phyloP scores from a whole-genome alignment of 2,113 vertebrate species.

The Seriola dumerili region DNA sequence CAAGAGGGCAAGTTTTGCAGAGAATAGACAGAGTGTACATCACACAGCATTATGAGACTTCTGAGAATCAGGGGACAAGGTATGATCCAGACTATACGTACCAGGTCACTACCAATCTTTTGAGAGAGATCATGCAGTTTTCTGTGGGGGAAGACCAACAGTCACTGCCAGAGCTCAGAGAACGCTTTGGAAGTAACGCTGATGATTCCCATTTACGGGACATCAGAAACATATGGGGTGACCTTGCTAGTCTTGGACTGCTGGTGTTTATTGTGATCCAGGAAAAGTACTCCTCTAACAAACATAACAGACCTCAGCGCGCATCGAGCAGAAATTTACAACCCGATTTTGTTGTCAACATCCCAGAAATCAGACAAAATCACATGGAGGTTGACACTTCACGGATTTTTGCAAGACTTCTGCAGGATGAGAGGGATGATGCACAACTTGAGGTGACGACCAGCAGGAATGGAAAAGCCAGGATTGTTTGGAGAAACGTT shows the following conservation, averaged over 20 bases:
- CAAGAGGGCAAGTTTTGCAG: fast-evolving
- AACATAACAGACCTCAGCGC: conserved; percentile 10
- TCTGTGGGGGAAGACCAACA: not conserved
- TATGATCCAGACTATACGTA: conserved; percentile 75
- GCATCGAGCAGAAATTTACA: conserved; percentile 7
- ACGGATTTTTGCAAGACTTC: not conserved
- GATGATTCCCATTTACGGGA: conserved; percentile 4
- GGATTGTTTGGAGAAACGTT: conserved; percentile 50
- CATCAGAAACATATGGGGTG: conserved; percentile 55
- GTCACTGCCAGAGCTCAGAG: conserved; percentile 43
- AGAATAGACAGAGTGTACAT: conserved; percentile 67
- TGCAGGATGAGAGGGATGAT: not conserved
- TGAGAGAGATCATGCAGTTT: conserved; percentile 67
- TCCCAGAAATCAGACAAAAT: conserved; percentile 18
- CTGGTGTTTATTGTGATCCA: conserved; percentile 66
- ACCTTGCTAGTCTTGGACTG: conserved; percentile 68
- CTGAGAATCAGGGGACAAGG: conserved; percentile 7
- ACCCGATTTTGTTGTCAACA: conserved; percentile 36
- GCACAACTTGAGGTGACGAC: conserved; percentile 45
- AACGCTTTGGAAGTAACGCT: conserved; percentile 38
- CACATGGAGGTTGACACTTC: fast-evolving
- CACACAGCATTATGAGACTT: conserved; percentile 69
- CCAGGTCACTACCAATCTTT: conserved; percentile 52
- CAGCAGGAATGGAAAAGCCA: conserved; percentile 45
- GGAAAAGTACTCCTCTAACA: conserved; percentile 22